phyloP scores from a whole-genome alignment of 2,113 vertebrate species.

The Sorex araneus region DNA sequence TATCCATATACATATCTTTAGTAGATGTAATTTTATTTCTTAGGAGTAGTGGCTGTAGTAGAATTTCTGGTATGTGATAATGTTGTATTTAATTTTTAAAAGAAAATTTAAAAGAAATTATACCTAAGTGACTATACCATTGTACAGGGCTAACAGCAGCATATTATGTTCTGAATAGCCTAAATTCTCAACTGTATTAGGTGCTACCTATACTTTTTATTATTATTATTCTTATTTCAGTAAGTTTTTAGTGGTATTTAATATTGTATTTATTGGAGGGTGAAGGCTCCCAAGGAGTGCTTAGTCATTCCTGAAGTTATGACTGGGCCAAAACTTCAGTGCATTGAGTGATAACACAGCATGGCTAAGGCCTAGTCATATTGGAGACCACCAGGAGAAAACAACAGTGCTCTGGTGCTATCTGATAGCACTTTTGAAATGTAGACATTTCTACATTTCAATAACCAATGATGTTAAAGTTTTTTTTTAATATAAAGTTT shows the following conservation, averaged over 20 bases:
- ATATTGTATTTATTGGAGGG: too few species aligned
- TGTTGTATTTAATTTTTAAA: not conserved
- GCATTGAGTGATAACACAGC: too few species aligned
- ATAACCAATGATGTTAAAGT: slow-evolving; percentile 12
- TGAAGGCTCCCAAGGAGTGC: too few species aligned
- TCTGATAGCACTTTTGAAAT: not conserved
- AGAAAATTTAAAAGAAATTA: slow-evolving; percentile 14
- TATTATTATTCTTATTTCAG: not conserved
- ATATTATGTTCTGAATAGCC: not conserved
- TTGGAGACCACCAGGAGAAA: too few species aligned
- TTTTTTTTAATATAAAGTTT: not conserved
- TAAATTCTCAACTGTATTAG: not conserved
- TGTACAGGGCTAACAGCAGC: not conserved
- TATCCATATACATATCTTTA: not conserved
- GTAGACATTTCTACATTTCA: not conserved
- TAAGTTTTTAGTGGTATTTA: not conserved
- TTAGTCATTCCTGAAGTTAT: too few species aligned
- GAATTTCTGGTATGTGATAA: slow-evolving; percentile 15
- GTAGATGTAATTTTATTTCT: not conserved
- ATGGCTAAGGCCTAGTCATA: too few species aligned
- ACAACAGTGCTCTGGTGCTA: too few species aligned
- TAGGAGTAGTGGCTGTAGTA: not conserved
- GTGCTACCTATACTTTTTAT: not conserved
- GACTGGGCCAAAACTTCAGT: too few species aligned
- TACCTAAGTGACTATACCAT: not conserved